phyloP scores from a whole-genome alignment of 2,113 vertebrate species.

The Lamprologus callipterus region DNA sequence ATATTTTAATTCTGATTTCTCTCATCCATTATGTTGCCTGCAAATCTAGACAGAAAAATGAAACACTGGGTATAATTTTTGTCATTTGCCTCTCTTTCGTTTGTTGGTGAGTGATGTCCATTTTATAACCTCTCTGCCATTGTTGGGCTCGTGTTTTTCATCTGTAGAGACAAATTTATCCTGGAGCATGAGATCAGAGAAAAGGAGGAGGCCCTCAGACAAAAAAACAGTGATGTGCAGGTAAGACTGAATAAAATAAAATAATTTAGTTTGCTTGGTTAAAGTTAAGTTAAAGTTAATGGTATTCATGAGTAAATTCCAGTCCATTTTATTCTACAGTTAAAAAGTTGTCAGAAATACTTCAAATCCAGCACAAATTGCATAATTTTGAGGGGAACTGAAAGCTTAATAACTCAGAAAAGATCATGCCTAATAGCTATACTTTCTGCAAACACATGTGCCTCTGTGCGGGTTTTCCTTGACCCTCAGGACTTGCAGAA shows the following conservation, averaged over 20 bases:
- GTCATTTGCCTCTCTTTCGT: background rate
- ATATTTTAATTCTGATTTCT: background rate
- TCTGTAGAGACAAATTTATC: constrained; percentile 82
- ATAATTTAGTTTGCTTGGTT: background rate
- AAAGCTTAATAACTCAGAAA: background rate
- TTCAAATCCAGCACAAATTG: background rate
- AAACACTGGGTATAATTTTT: background rate
- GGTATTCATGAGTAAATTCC: background rate
- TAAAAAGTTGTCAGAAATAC: background rate
- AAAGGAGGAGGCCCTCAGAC: constrained; percentile 84
- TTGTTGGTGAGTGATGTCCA: background rate
- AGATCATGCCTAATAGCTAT: background rate
- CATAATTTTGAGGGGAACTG: background rate
- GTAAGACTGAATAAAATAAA: constrained; percentile 59
- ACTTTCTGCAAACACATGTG: background rate
- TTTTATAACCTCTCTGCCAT: background rate
- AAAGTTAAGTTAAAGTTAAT: background rate
- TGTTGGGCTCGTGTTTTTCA: background rate
- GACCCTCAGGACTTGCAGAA: constrained; percentile 79
- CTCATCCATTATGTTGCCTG: background rate
- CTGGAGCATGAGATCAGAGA: constrained; percentile 90
- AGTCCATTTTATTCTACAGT: background rate
- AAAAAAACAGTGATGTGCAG: constrained; percentile 86
- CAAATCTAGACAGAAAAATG: background rate
- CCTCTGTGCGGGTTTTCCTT: background rate